These are phyloP conservation scores for Typhlichthys subterraneus DNA, from an alignment of 2,797 vertebrate genomes.

Conservation along the genomic window DNA sequence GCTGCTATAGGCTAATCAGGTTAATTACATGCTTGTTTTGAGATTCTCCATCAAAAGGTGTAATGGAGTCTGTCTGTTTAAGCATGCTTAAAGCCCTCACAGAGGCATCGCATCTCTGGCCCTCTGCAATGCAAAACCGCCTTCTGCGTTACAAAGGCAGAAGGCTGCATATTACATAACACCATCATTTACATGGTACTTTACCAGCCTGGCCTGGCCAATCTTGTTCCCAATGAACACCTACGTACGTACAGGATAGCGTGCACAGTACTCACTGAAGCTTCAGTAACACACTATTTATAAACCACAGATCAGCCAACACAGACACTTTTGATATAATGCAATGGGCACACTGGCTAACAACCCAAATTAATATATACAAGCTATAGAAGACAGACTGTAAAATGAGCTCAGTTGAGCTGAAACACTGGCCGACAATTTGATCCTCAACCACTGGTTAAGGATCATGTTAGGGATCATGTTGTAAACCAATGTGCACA, in stretches of 20 bases:
- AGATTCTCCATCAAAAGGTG: too few relatives aligned
- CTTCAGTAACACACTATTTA: slow-evolving; percentile 14
- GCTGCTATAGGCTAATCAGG: neutral
- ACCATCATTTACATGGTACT: slow-evolving; percentile 5
- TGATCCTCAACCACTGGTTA: too few relatives aligned
- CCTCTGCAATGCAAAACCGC: slow-evolving; percentile 9
- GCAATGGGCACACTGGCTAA: neutral
- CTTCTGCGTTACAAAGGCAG: neutral
- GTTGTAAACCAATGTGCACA: too few relatives aligned
- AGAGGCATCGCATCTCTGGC: neutral
- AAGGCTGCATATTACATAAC: neutral
- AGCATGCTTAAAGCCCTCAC: slow-evolving; percentile 8
- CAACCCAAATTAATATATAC: slow-evolving; percentile 2
- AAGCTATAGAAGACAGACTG: slow-evolving; percentile 3
- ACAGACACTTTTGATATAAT: slow-evolving; percentile 14
- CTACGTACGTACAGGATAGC: neutral
- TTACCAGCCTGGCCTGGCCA: slow-evolving; percentile 1
- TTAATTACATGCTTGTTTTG: slow-evolving; percentile 7
- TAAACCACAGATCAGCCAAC: slow-evolving; percentile 9
- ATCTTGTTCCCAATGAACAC: neutral
- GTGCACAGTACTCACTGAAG: neutral
- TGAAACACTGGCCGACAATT: neutral
- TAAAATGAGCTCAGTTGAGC: too few relatives aligned
- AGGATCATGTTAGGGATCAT: too few relatives aligned
- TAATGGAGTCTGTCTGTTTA: slow-evolving; percentile 6